Conservation (phyloP, 2,888 invertebrate species). For the Lymantria dispar region DNA sequence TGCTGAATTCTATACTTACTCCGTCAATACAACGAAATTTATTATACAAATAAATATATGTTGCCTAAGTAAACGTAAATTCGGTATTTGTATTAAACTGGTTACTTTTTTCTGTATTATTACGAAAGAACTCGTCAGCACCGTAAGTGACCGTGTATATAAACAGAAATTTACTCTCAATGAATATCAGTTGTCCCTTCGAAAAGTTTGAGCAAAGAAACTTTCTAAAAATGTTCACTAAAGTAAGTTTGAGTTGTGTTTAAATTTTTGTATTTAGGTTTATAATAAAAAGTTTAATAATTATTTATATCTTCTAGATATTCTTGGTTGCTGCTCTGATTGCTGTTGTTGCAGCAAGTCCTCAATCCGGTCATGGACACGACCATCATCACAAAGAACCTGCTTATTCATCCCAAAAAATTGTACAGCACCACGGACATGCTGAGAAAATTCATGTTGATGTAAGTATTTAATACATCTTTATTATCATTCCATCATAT, state of each 20-base stretch:
- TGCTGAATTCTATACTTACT: no score
- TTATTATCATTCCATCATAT: no score
- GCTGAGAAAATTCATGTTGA: not conserved
- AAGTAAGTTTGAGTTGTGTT: no score
- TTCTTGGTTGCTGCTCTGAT: conserved; percentile 25
- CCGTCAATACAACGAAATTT: no score
- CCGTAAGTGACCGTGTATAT: no score
- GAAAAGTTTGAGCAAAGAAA: no score
- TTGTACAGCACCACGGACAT: conserved; percentile 23
- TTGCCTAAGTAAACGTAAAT: not conserved
- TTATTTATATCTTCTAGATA: conserved; percentile 18
- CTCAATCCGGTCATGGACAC: conserved; percentile 25
- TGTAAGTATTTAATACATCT: no score
- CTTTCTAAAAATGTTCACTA: no score
- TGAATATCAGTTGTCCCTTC: no score
- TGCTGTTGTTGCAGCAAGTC: conserved; percentile 30
- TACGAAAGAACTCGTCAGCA: not conserved
- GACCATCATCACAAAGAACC: conserved; percentile 23
- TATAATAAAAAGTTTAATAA: not conserved
- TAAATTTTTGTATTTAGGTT: not conserved
- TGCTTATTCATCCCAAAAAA: conserved; percentile 43
- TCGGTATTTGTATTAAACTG: not conserved
- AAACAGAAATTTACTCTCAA: no score
- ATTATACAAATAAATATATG: no score
- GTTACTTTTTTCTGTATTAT: not conserved